These are phyloP conservation scores for Tapera naevia DNA, from an alignment of 2,797 vertebrate species.

Conservation along the genomic window DNA sequence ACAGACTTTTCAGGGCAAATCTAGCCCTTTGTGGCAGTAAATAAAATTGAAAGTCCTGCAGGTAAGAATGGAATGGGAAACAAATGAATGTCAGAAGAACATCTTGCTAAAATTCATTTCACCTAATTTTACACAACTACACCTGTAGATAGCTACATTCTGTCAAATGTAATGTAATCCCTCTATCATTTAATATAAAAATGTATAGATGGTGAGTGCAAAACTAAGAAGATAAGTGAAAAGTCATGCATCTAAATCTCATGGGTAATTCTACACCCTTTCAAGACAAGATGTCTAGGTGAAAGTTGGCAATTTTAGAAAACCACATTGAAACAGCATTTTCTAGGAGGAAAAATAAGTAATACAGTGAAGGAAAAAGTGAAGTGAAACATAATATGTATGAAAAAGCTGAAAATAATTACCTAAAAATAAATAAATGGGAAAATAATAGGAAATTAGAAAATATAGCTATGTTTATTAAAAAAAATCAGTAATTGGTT, in stretches of 20 bases:
- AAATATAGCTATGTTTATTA: not conserved
- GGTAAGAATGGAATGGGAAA: not conserved
- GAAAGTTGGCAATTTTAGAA: not conserved
- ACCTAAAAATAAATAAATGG: not conserved
- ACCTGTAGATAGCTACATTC: not conserved
- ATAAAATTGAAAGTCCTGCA: not conserved
- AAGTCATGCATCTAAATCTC: not conserved
- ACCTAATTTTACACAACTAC: not conserved
- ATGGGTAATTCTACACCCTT: not conserved
- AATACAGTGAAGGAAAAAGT: not conserved
- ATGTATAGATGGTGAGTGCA: not conserved
- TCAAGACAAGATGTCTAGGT: not conserved
- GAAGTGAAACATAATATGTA: not conserved
- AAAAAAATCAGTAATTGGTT: not conserved
- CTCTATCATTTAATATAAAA: not conserved
- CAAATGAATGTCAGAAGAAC: not conserved
- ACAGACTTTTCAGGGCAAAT: not conserved
- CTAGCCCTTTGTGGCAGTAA: not conserved
- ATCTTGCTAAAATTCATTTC: not conserved
- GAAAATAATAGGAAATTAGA: not conserved
- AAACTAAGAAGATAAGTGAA: not conserved
- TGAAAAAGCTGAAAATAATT: not conserved
- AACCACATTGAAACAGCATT: not conserved
- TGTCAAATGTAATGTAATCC: not conserved
- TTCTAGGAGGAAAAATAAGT: not conserved